These are phyloP conservation scores for Asteroscopus sphinx DNA, from an alignment of 2,888 invertebrate species.

Conservation along the genomic window DNA sequence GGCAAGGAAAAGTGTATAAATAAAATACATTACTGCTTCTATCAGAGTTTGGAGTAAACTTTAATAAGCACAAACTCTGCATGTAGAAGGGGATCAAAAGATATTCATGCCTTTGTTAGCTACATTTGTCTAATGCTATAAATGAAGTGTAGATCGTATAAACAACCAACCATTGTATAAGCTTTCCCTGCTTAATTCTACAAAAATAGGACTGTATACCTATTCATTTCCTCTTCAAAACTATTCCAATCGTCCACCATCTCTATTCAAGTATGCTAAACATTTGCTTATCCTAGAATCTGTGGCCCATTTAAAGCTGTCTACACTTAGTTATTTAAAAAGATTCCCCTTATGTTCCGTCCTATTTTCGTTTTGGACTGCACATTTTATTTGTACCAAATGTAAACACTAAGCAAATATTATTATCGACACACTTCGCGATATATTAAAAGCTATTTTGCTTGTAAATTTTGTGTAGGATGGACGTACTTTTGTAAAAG, in stretches of 20 bases:
- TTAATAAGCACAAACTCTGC: too few relatives aligned
- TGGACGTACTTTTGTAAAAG: conserved; percentile 6
- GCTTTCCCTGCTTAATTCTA: neutral
- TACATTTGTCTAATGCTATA: too few relatives aligned
- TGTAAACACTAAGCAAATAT: conserved; percentile 23
- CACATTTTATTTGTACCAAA: conserved; percentile 34
- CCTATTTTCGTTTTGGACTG: conserved; percentile 44
- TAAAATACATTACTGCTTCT: too few relatives aligned
- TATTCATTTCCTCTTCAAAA: conserved; percentile 5
- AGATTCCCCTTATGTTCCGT: conserved; percentile 34
- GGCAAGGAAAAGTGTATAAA: too few relatives aligned
- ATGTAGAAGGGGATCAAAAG: too few relatives aligned
- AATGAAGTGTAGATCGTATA: conserved; percentile 17
- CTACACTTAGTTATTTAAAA: conserved; percentile 44
- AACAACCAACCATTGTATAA: conserved; percentile 10
- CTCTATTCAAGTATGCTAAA: conserved; percentile 35
- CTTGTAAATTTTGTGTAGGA: conserved; percentile 14
- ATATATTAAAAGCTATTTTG: conserved; percentile 14
- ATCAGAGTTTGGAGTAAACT: too few relatives aligned
- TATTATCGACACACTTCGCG: conserved; percentile 24
- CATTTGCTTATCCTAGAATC: conserved; percentile 42
- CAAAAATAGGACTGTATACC: conserved; percentile 4
- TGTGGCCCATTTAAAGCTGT: conserved; percentile 41
- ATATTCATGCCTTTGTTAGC: too few relatives aligned
- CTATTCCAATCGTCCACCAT: conserved; percentile 8